Base-by-base conservation (phyloP, 2,888 invertebrate species). In the Drosophila multiciliata region DNA sequence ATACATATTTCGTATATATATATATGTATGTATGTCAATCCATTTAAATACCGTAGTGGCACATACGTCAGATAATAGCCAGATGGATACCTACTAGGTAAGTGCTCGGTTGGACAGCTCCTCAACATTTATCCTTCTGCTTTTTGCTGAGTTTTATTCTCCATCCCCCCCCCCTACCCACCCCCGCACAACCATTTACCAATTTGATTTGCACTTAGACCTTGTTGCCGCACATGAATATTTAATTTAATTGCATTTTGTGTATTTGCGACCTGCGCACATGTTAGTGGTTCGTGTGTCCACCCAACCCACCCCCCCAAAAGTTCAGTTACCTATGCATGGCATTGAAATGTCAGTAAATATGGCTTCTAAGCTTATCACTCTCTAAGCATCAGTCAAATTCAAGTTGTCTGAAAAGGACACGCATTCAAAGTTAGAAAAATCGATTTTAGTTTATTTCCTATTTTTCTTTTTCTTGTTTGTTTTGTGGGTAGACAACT, bases 61-160 rank as follows among this genome's bases (percentile, higher is more conserved):
- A 90, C 80, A 83, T 87, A 76, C 87, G 90, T 72, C 66, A 87
- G 54, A 80, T 90, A 60, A 52, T 87, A 76, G 87, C 74, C 60
- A 81, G 90, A 87, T 87, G 87, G 87, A 78, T 87, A 73, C 83
- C 82, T 26, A 65, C 61, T 86, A 90, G 87, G 87, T 87, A 86
- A 87, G 87, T 86, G 73, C 53, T 78, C 68, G 42, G 71, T 71
- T 81, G 58, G 66, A 68, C 72, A 57, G 42, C 35, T 54, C 32
- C 20, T 45, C 32, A 42, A 32, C 11, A 33, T 61, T n/a, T 42
- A 15, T 35, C 58, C 26, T 15, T 36, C 58, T 52, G 66, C 35
- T 35, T 53, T 45, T 40, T 66, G 49, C 54, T 61, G 12, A 38
- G 12, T 32, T 33, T 6, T 9, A 29, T 29, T 6, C 54, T 7